Evolutionary conservation across 2,888 invertebrate genomes (phyloP), one percentile per base, ranked within the genome.

Genomic region (Cryptocephalus primarius): DNA sequence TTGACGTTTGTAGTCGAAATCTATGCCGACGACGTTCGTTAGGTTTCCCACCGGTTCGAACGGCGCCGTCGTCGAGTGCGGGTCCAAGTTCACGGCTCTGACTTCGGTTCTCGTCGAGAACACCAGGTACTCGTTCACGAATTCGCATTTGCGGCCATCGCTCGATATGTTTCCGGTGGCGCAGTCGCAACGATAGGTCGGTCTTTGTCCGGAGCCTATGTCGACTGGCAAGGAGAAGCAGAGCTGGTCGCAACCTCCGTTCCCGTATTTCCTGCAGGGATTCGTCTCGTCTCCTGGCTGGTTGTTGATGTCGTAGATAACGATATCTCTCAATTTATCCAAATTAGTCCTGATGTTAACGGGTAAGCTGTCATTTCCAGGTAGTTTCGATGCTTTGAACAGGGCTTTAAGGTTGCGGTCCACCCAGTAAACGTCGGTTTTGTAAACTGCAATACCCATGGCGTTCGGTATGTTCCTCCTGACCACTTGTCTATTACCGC

Each of bases 71-170:
- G 86, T 88, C 0, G 84, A 82, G 53, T 78, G 79, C 0, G 90
- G 89, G 66, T 94, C 89, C 32, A 99, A 70, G 59, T 87, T 85
- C n/a, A 95, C 83, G 1, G 89, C 87, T 33, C 93, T 77, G 44
- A 99, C 88, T 73, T 95, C 94, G 0, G 92, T 93, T 49, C 95
- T 79, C 0, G 96, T 96, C 0, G 93, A 87, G 65, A 94, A 95
- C 1, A 97, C 86, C 11, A 99, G 67, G 65, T 87, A 99, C 63
- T 96, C 95, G 43, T 87, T 82, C 0, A 90, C 85, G 4, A 79
- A 80, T 51, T 85, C 84, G 62, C 96, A 96, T 55, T 81, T 83
- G 0, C 77, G 76, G 34, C 78, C 77, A 47, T 76, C 79, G 0
- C 72, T 63, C 0, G 78, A 73, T 9, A 94, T 70, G 55, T 82